A percentile compares a stretch with the other conserved stretches of the same genome.
These are phyloP conservation scores for Dysidea cf. avara DNA, from an alignment of 37 sponge, comb jelly and placozoan genomes.

Conservation along the genomic window DNA sequence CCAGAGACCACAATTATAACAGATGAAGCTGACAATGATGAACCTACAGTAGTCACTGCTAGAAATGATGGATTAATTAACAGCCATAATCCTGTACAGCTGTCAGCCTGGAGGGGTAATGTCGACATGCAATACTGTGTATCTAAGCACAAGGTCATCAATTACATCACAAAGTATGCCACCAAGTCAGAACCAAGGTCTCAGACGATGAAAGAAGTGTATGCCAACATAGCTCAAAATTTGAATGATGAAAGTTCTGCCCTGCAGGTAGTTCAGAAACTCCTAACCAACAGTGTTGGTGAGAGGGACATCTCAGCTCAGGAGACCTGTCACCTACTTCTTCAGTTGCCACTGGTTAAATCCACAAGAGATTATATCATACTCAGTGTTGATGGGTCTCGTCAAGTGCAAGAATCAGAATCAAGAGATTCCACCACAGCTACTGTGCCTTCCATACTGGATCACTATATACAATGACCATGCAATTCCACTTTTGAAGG, in stretches of 20 bases:
- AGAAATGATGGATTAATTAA: conserved; percentile 47
- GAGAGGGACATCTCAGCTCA: conserved; percentile 44
- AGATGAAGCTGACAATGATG: neutral
- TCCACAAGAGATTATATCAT: conserved; percentile 25
- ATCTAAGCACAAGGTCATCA: conserved; percentile 17
- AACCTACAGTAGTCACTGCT: conserved; percentile 15
- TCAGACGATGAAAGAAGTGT: conserved; percentile 32
- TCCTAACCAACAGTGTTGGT: conserved; percentile 31
- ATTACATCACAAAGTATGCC: conserved; percentile 43
- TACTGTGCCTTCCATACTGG: conserved; percentile 14
- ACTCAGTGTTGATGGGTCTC: conserved; percentile 39
- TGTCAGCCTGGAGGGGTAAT: conserved; percentile 55
- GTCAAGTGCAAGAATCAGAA: conserved; percentile 7
- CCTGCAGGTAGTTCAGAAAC: conserved; percentile 25
- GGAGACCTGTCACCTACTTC: conserved; percentile 50
- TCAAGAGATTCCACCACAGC: neutral
- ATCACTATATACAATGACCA: conserved; percentile 23
- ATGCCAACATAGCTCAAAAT: conserved; percentile 12
- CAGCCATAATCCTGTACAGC: conserved; percentile 47
- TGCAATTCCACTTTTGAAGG: conserved; percentile 8
- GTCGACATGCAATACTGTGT: conserved; percentile 61
- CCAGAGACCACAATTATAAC: neutral
- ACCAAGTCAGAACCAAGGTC: conserved; percentile 37
- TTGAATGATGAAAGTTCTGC: conserved; percentile 12
- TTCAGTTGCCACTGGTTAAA: conserved; percentile 32